A percentile compares a stretch with the other conserved stretches of the same genome.
These are phyloP conservation scores for Cyclura pinguis DNA, from an alignment of 2,797 vertebrate species.

Conservation along the genomic window DNA sequence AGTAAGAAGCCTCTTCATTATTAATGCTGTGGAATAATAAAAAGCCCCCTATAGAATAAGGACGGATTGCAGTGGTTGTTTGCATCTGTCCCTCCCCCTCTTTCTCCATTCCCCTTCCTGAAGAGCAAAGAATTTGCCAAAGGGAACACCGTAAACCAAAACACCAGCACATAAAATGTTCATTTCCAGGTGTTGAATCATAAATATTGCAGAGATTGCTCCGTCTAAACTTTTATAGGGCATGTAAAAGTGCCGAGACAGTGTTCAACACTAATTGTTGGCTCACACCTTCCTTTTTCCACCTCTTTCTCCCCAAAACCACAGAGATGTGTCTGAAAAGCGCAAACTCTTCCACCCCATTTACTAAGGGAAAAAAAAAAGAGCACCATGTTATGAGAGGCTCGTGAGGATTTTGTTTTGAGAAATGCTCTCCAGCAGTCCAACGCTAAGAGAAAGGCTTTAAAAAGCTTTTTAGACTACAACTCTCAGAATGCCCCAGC, in stretches of 20 bases:
- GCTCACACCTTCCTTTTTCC: slow-evolving; percentile 34
- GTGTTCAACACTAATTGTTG: slow-evolving; percentile 34
- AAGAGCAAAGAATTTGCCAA: slow-evolving; percentile 42
- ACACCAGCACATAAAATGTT: slow-evolving; percentile 56
- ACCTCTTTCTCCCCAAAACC: neutral
- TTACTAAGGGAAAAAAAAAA: neutral
- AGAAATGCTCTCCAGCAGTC: neutral
- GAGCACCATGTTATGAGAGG: neutral
- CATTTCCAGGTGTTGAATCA: slow-evolving; percentile 56
- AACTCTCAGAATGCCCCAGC: no score
- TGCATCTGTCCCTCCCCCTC: neutral
- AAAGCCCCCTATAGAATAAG: slow-evolving; percentile 20
- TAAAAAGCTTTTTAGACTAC: no score
- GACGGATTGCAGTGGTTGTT: slow-evolving; percentile 35
- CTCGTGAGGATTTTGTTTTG: neutral
- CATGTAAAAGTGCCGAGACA: slow-evolving; percentile 53
- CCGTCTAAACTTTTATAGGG: slow-evolving; percentile 43
- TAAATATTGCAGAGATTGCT: slow-evolving; percentile 55
- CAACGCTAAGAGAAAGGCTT: no score
- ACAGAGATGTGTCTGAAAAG: neutral
- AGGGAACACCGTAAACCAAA: slow-evolving; percentile 64
- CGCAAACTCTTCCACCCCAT: neutral
- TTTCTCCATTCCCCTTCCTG: no score
- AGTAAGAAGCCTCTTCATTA: slow-evolving; percentile 59
- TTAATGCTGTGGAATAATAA: slow-evolving; percentile 60